phyloP scores from a whole-genome alignment of 2,888 invertebrate genomes.

The Trachelus iudaicus region DNA sequence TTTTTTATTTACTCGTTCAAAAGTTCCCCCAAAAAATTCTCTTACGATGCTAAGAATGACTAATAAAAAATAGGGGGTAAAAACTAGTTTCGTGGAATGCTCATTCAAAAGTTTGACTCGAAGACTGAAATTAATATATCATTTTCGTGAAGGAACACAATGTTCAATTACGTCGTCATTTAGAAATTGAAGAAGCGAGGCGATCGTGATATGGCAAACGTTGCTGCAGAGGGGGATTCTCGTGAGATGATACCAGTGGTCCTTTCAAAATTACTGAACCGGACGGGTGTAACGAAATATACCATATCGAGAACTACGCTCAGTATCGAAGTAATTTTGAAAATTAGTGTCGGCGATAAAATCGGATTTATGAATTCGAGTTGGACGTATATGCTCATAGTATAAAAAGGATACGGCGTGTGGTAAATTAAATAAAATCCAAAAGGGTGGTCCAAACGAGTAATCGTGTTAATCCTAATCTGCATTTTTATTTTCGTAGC shows the following conservation, averaged over 20 bases:
- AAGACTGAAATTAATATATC: not conserved
- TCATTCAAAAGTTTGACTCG: not conserved
- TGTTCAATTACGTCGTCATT: not conserved
- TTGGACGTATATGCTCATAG: not conserved
- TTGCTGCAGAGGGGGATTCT: not conserved
- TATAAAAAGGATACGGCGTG: constrained; percentile 19
- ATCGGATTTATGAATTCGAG: constrained; percentile 17
- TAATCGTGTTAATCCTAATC: constrained; percentile 48
- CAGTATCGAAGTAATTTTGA: constrained; percentile 8
- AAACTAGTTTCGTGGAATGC: not conserved
- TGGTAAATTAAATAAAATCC: constrained; percentile 41
- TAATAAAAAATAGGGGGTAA: not conserved
- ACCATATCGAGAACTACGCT: not conserved
- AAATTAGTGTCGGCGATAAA: constrained; percentile 22
- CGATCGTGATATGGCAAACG: not conserved
- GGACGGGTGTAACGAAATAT: not conserved
- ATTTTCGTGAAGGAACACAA: not conserved
- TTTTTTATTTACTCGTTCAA: not conserved
- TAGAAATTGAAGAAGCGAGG: not conserved
- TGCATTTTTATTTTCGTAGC: constrained; percentile 46
- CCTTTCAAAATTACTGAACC: not conserved
- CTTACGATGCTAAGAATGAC: not conserved
- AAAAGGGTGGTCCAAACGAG: constrained; percentile 22
- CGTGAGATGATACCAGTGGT: not conserved
- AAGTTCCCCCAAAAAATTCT: not conserved